Percentiles rank a stretch among this genome's conserved stretches.
Conservation (phyloP, 1,140 invertebrate genomes). For the Pseudoatta argentina region DNA sequence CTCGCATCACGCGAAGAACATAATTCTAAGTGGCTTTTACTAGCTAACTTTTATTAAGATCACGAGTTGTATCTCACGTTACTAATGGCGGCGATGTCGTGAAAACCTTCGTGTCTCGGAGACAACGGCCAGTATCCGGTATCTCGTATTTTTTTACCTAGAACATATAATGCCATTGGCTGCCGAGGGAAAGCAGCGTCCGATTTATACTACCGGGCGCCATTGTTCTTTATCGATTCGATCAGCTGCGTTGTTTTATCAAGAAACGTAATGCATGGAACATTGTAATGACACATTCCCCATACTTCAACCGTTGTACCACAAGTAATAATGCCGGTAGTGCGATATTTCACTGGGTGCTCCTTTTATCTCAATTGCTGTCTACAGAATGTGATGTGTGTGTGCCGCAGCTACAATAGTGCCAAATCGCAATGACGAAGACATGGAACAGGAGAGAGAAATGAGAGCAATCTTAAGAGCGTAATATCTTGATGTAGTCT, state of each 20-base stretch:
- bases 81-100: slow-evolving; percentile 23
- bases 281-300: slow-evolving; percentile 38
- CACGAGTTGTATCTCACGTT: slow-evolving; percentile 18
- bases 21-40: slow-evolving; percentile 44
- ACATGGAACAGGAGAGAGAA: background rate
- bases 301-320: background rate
- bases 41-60: slow-evolving; percentile 60
- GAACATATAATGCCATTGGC: background rate
- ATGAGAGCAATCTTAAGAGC: background rate
- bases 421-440: background rate
- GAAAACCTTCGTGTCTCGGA: slow-evolving; percentile 6
- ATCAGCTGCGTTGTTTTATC: slow-evolving; percentile 50
- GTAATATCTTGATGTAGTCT: background rate
- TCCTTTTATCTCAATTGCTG: slow-evolving; percentile 40
- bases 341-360: slow-evolving; percentile 31
- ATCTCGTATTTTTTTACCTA: slow-evolving; percentile 37
- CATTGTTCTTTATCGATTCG: slow-evolving; percentile 63
- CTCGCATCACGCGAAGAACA: background rate
- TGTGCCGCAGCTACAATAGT: slow-evolving; percentile 4
- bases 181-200: background rate
- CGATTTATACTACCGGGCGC: slow-evolving; percentile 31
- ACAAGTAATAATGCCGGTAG: slow-evolving; percentile 34
- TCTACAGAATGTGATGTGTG: background rate
- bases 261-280: slow-evolving; percentile 28
- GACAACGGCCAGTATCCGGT: slow-evolving; percentile 29